Evolutionary conservation across 2,888 invertebrate species (phyloP).

Genomic region (Zootermopsis nevadensis): DNA sequence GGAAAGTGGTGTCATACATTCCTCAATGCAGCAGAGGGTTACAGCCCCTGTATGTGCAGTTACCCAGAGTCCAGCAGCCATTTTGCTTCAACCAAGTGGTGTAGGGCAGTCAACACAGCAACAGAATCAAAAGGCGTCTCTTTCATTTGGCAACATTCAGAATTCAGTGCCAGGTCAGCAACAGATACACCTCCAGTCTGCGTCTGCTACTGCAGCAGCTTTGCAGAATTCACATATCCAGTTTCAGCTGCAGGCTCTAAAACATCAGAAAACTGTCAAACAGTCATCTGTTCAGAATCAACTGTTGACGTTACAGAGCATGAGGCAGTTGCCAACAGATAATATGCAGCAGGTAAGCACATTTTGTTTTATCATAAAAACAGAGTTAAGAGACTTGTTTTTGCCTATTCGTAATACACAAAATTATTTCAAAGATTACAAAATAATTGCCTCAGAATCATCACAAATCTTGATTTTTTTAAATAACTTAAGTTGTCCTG

Average conservation of each 20-base stretch:
- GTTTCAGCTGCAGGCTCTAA: slow-evolving; percentile 54
- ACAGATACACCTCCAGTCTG: slow-evolving; percentile 41
- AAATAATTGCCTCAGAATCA: too few relatives aligned
- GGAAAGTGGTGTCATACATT: background rate
- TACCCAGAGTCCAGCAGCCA: background rate
- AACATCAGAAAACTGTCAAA: slow-evolving; percentile 34
- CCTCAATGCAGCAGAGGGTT: slow-evolving; percentile 3
- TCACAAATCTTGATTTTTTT: too few relatives aligned
- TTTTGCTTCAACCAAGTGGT: slow-evolving; percentile 13
- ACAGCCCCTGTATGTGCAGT: slow-evolving; percentile 2
- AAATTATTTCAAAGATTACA: too few relatives aligned
- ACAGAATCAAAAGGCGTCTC: slow-evolving; percentile 1
- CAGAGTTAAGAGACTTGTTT: too few relatives aligned
- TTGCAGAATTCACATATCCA: slow-evolving; percentile 52
- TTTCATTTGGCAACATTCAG: slow-evolving; percentile 16
- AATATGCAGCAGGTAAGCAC: slow-evolving; percentile 56
- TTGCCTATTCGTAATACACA: too few relatives aligned
- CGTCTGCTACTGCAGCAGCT: slow-evolving; percentile 23
- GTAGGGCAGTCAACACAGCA: background rate
- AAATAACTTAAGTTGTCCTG: too few relatives aligned
- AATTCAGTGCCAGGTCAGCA: slow-evolving; percentile 8
- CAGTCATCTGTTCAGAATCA: slow-evolving; percentile 27
- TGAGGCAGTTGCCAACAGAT: slow-evolving; percentile 55
- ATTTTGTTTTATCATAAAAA: too few relatives aligned
- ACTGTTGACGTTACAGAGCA: slow-evolving; percentile 55